Evolutionary conservation across 2,797 vertebrate species (phyloP).

Genomic region (Tauraco hartlaubi): DNA sequence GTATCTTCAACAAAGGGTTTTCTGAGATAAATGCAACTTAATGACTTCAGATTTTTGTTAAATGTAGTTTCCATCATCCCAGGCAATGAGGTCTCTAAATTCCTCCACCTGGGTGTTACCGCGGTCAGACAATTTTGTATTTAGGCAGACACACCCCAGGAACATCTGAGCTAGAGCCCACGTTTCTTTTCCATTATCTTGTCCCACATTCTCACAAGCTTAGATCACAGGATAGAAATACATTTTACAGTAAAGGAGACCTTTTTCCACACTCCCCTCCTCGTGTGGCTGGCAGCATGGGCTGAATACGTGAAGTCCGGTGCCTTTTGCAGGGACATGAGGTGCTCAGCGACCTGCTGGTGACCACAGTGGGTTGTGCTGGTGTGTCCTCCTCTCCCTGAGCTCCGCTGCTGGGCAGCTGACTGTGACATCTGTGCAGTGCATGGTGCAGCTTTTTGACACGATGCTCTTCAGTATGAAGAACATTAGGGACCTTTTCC

Average conservation of each 20-base stretch:
- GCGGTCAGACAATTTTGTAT: no score
- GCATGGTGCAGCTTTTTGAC: neutral
- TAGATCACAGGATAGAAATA: neutral
- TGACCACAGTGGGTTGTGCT: neutral
- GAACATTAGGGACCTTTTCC: neutral
- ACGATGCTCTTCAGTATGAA: rapidly evolving
- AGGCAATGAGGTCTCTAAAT: neutral
- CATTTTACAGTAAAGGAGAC: neutral
- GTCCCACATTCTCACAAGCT: neutral
- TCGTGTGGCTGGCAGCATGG: rapidly evolving
- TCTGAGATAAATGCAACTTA: neutral
- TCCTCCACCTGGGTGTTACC: neutral
- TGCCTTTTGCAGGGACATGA: neutral
- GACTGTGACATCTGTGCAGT: neutral
- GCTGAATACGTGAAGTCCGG: rapidly evolving
- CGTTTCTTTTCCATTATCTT: neutral
- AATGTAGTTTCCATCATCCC: neutral
- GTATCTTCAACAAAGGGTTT: neutral
- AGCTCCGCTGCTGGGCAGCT: neutral
- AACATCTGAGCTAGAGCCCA: neutral
- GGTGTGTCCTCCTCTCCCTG: neutral
- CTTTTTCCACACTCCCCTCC: neutral
- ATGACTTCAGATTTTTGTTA: neutral
- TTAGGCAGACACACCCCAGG: neutral
- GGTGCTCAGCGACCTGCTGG: neutral